A percentile compares a stretch with the other conserved stretches of the same genome.
phyloP scores from a whole-genome alignment of 2,797 vertebrate species.

The Gastrophryne carolinensis region DNA sequence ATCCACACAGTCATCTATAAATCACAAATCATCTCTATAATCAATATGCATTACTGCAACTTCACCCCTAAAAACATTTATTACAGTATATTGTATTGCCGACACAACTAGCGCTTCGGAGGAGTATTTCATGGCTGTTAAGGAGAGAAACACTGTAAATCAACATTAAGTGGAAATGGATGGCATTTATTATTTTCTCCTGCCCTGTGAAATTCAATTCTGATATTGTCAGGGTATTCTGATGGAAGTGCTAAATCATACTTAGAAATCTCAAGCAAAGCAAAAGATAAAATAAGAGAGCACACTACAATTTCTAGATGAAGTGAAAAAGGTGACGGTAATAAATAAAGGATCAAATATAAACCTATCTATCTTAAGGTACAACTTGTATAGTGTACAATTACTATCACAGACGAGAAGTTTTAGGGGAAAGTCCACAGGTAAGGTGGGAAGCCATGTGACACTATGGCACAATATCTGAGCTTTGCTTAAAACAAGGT shows the following conservation, averaged over 20 bases:
- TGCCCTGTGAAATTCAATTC: conserved; percentile 52
- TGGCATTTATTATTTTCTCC: conserved; percentile 49
- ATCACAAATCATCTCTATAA: conserved; percentile 37
- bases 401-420: too few relatives aligned
- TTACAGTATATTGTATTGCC: conserved; percentile 37
- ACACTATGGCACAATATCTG: too few relatives aligned
- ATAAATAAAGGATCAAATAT: not conserved
- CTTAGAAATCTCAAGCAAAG: conserved; percentile 30
- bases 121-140: conserved; percentile 46
- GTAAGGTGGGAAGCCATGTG: too few relatives aligned
- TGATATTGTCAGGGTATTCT: conserved; percentile 49
- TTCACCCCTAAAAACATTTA: conserved; percentile 40
- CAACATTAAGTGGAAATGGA: conserved; percentile 50
- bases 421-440: too few relatives aligned
- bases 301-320: not conserved
- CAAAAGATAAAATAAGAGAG: conserved; percentile 27
- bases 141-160: conserved; percentile 48
- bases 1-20: conserved; percentile 22
- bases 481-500: too few relatives aligned
- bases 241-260: conserved; percentile 44
- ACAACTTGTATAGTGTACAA: too few relatives aligned
- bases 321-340: not conserved
- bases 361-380: not conserved
- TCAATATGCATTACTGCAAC: conserved; percentile 47
- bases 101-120: conserved; percentile 27